Percentiles rank a stretch among this genome's conserved stretches.
Evolutionary conservation across 2,888 invertebrate genomes (phyloP).

Genomic region (Andrena chrysosceles): DNA sequence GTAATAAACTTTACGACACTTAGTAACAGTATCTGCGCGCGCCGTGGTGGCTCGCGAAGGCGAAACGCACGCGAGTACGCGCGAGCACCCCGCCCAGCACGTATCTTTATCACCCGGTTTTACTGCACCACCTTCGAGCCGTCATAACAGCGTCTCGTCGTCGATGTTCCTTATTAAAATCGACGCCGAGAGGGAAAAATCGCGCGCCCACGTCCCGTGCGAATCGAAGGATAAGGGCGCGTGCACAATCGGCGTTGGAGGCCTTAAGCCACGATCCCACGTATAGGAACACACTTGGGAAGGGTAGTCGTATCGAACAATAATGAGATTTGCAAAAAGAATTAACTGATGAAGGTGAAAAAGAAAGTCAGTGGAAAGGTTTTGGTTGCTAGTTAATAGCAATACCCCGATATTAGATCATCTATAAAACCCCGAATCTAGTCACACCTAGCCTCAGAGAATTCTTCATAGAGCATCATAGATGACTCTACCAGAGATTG

Average conservation of each 20-base stretch:
- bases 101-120: slow-evolving; percentile 75
- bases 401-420: no score
- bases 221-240: slow-evolving; percentile 44
- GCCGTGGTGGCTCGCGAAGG: slow-evolving; percentile 48
- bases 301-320: no score
- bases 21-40: slow-evolving; percentile 72
- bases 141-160: slow-evolving; percentile 73
- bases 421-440: no score
- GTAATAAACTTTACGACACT: slow-evolving; percentile 74
- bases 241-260: slow-evolving; percentile 27
- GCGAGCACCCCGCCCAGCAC: slow-evolving; percentile 49
- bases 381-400: no score
- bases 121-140: slow-evolving; percentile 71
- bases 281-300: slow-evolving; percentile 22
- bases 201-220: slow-evolving; percentile 61
- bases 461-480: no score
- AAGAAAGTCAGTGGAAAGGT: no score
- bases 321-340: no score
- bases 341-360: no score
- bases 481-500: no score
- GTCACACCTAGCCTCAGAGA: no score
- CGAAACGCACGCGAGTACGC: slow-evolving; percentile 53
- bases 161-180: slow-evolving; percentile 73
- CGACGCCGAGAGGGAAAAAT: slow-evolving; percentile 58
- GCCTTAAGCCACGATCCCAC: slow-evolving; percentile 18